phyloP scores from a whole-genome alignment of 2,797 vertebrate genomes.

The Cossypha caffra region DNA sequence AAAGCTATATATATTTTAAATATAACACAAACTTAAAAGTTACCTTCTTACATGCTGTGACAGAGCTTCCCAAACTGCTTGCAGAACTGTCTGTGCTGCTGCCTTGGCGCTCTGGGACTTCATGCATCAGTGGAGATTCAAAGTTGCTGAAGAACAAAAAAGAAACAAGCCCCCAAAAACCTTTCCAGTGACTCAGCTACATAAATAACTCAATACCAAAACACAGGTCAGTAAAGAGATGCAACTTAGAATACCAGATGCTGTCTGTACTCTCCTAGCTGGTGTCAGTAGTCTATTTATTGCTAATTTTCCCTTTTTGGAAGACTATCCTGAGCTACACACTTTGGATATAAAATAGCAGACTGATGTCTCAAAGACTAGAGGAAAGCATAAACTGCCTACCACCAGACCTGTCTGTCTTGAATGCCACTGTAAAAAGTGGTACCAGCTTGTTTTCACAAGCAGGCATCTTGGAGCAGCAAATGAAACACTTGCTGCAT shows the following conservation, averaged over 20 bases:
- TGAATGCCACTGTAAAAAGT: background rate
- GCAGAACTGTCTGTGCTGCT: slow-evolving; percentile 76
- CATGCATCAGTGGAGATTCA: slow-evolving; percentile 87
- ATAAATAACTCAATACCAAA: background rate
- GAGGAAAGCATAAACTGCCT: background rate
- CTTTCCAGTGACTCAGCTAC: slow-evolving; percentile 19
- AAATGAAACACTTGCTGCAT: background rate
- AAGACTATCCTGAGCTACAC: background rate
- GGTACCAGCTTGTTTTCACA: background rate
- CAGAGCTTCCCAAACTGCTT: slow-evolving; percentile 81
- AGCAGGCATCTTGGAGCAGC: background rate
- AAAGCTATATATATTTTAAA: background rate
- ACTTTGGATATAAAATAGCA: background rate
- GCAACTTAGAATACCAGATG: background rate
- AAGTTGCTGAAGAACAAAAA: slow-evolving; percentile 79
- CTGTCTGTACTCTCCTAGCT: background rate
- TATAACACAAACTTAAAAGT: background rate
- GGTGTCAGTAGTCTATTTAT: background rate
- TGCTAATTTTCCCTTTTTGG: background rate
- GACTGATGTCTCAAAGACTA: background rate
- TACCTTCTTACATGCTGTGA: slow-evolving; percentile 96
- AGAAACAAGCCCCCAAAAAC: slow-evolving; percentile 44
- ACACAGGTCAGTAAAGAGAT: background rate
- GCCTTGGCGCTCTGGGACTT: slow-evolving; percentile 78
- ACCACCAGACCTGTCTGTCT: background rate